Evolutionary conservation across 2,797 vertebrate genomes (phyloP).

Genomic region (Sus cebifrons): DNA sequence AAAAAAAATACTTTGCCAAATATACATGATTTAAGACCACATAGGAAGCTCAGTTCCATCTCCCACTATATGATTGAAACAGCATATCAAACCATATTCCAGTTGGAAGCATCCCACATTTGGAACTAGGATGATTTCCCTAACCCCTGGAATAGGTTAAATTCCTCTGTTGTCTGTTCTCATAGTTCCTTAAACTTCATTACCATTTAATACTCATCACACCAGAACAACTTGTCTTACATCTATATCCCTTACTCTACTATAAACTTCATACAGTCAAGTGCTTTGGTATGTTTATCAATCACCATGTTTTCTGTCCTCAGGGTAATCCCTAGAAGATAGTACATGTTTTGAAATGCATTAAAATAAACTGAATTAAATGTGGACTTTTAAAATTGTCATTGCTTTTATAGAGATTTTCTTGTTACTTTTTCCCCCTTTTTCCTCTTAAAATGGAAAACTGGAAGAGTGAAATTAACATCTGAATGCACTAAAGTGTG

Average conservation of each 20-base stretch:
- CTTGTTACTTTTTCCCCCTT: not conserved
- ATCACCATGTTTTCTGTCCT: not conserved
- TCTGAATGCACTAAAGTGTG: not conserved
- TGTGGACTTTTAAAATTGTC: not conserved
- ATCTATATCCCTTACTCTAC: not conserved
- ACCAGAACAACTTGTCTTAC: too few species aligned
- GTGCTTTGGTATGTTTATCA: not conserved
- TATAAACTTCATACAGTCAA: not conserved
- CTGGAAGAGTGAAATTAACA: not conserved
- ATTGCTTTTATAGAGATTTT: not conserved
- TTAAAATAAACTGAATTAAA: not conserved
- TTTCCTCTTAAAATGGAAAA: not conserved
- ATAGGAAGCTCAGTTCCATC: not conserved
- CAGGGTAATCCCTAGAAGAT: not conserved
- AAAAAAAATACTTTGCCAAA: not conserved
- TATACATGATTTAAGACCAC: not conserved
- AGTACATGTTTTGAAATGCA: not conserved
- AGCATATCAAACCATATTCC: not conserved
- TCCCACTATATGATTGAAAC: not conserved
- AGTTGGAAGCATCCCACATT: not conserved
- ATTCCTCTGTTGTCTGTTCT: not conserved
- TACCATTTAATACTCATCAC: not conserved
- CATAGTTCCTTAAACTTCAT: not conserved
- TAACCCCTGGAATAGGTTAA: not conserved
- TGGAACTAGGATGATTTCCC: not conserved